Percentiles rank a stretch among this genome's conserved stretches.
Evolutionary conservation across 35 echinoderm and acorn worm genomes (phyloP).

Genomic region (Ophiothrix spiculata): DNA sequence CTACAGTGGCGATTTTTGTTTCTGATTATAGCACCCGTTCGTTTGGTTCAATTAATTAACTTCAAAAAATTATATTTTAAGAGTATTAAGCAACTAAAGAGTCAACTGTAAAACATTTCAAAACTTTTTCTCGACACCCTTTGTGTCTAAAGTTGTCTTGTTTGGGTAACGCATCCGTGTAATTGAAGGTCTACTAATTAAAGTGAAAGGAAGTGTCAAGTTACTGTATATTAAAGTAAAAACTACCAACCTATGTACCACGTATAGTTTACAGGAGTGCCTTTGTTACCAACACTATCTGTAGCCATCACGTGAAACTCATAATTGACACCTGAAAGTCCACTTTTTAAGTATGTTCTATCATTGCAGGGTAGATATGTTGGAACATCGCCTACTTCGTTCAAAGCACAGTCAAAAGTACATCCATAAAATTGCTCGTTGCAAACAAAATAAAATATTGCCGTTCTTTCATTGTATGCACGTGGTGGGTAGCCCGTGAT

Average conservation of each 20-base stretch:
- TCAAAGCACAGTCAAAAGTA: background rate
- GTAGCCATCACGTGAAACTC: background rate
- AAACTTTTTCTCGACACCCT: too few species aligned
- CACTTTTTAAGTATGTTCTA: background rate
- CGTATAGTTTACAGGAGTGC: background rate
- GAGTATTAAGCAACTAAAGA: too few species aligned
- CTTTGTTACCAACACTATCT: background rate
- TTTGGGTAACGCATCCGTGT: background rate
- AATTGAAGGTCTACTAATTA: background rate
- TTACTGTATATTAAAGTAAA: background rate
- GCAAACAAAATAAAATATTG: background rate
- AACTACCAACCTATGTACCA: background rate
- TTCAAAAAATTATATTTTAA: background rate
- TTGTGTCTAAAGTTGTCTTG: background rate
- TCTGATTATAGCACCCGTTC: too few species aligned
- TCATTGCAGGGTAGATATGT: background rate
- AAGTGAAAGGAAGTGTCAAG: background rate
- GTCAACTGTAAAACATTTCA: too few species aligned
- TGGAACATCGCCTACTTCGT: background rate
- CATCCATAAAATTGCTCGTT: background rate
- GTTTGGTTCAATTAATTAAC: too few species aligned
- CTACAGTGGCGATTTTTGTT: too few species aligned
- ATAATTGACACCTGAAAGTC: background rate
- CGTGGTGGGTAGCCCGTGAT: background rate
- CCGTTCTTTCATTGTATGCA: background rate